These are phyloP conservation scores for Clarias fuscus DNA, from an alignment of 2,797 vertebrate species.

Conservation along the genomic window DNA sequence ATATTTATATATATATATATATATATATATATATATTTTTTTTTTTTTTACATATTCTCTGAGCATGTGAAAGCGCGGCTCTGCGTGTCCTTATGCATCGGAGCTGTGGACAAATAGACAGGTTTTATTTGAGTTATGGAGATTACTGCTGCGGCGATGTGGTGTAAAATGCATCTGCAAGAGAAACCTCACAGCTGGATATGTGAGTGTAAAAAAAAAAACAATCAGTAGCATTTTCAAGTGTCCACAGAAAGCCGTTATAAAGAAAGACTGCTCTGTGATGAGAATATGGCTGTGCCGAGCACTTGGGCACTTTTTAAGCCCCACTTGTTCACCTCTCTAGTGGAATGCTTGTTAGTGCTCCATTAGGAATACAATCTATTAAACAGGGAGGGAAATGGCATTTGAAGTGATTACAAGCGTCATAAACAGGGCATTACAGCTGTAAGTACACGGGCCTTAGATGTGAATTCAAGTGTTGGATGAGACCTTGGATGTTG, in stretches of 20 bases:
- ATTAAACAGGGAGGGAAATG: conserved; percentile 36
- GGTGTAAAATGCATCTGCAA: background rate
- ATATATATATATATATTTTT: no score
- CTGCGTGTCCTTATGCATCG: background rate
- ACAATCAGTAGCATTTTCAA: background rate
- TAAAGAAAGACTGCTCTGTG: background rate
- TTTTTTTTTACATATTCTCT: no score
- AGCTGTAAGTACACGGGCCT: conserved; percentile 8
- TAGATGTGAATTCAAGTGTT: conserved; percentile 35
- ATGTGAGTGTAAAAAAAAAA: background rate
- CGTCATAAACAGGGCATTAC: conserved; percentile 31
- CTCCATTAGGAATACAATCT: conserved; percentile 34
- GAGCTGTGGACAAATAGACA: background rate
- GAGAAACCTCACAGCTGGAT: background rate
- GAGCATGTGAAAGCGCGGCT: no score
- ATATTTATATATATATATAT: no score
- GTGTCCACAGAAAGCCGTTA: background rate
- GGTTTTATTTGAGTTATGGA: background rate
- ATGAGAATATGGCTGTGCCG: background rate
- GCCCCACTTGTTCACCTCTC: background rate
- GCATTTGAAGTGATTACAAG: conserved; percentile 42
- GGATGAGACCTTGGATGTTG: conserved; percentile 34
- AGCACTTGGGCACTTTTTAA: background rate
- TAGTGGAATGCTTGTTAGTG: conserved; percentile 18
- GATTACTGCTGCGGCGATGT: background rate